Evolutionary conservation across 1,140 invertebrate species (phyloP), one percentile per base, ranked within the genome.

Genomic region (Protaetia brevitarsis): DNA sequence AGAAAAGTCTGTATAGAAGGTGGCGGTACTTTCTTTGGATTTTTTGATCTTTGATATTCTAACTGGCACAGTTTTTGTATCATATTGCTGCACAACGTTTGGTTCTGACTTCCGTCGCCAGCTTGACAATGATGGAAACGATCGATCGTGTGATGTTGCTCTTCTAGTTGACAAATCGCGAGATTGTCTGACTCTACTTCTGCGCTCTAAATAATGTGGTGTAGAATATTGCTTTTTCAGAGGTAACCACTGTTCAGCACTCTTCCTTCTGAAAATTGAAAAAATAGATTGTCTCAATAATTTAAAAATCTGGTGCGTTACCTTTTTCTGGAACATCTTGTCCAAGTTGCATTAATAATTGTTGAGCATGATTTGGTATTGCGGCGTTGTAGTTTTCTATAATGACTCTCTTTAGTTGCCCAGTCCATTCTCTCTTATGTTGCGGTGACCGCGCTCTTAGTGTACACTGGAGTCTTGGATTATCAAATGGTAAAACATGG

Each of bases 401-500:
- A 75, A 98, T 97, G 13, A 97, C 92, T 77, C 92, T 72, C 78
- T 96, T 96, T 72, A 96, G 86, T 77, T 94, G 91, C 66, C 92
- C 82, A 34, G 91, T 92, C 96, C 96, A 98, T 77, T 95, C 91
- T 66, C 94, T 84, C 81, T 98, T 98, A 81, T 97, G 93, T 69
- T 97, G 91, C 67, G 91, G 82, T 77, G 90, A 95, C 60, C 89
- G 79, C 27, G 94, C 93, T 83, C 95, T 91, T 69, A 98, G 82
- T 13, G 95, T 97, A 70, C 93, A 93, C 79, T 96, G 94, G 62
- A 88, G 80, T 68, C 90, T 84, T 62, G 94, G 95, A 82, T 95
- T 94, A 78, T 98, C 92, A 81, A 96, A 97, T 36, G 95, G 95
- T 74, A 98, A 93, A 28, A 97, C 91, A 80, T 97, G 95, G 81